These are phyloP conservation scores for Barbus barbus DNA, from an alignment of 2,113 vertebrate genomes.

Conservation along the genomic window DNA sequence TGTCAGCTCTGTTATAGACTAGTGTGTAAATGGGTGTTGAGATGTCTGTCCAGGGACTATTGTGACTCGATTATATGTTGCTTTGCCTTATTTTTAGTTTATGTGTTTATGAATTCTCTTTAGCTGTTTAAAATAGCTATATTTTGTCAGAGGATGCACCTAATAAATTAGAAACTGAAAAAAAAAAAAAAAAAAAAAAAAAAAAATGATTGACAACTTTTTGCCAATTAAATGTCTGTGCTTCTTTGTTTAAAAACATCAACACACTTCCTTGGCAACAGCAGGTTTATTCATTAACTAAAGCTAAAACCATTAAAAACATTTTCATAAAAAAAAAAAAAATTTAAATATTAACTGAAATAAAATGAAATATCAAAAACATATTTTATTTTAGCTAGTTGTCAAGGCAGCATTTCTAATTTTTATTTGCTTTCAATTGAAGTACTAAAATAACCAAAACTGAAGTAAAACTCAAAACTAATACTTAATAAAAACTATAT, in stretches of 20 bases:
- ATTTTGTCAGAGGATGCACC: neutral
- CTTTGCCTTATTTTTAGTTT: neutral
- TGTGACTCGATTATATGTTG: neutral
- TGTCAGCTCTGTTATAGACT: constrained; percentile 8
- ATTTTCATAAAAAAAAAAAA: no score
- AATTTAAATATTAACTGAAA: no score
- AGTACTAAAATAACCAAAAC: neutral
- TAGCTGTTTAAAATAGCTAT: neutral
- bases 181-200: neutral
- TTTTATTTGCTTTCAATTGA: neutral
- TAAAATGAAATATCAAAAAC: neutral
- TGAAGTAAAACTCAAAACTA: neutral
- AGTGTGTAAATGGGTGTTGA: neutral
- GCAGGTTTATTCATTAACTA: neutral
- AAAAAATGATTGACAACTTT: neutral
- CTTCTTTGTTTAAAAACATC: neutral
- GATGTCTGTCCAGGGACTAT: neutral
- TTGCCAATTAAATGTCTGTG: neutral
- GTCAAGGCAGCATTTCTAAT: no score
- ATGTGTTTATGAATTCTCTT: neutral
- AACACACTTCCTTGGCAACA: neutral
- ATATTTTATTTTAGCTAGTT: no score
- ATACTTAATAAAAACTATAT: no score
- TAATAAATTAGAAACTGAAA: neutral
- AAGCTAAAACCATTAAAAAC: neutral